phyloP scores from a whole-genome alignment of 2,888 invertebrate species.

The Tenthredo distinguenda region DNA sequence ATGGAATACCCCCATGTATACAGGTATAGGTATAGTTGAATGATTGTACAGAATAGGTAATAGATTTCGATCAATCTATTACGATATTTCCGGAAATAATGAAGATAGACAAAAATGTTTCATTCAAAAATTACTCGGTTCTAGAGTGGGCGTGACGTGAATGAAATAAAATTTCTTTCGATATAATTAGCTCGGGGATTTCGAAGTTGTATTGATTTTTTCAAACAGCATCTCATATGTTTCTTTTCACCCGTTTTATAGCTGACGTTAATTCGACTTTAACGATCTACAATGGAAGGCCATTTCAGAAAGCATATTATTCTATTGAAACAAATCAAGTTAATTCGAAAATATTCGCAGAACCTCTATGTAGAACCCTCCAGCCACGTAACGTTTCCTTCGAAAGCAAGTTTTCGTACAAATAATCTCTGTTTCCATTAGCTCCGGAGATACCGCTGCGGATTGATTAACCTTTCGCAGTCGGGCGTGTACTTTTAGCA shows the following conservation, averaged over 20 bases:
- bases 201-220: neutral
- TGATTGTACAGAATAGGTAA: neutral
- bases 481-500: too few relatives aligned
- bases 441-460: neutral
- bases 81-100: neutral
- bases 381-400: neutral
- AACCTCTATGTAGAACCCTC: neutral
- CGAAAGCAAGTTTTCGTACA: neutral
- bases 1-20: neutral
- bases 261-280: neutral
- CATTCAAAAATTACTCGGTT: neutral
- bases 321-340: neutral
- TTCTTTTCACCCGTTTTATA: constrained; percentile 1
- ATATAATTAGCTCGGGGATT: neutral
- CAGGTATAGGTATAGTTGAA: neutral
- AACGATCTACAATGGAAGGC: neutral
- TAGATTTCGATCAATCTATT: neutral
- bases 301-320: constrained; percentile 5
- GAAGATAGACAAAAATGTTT: neutral
- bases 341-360: neutral
- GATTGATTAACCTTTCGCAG: neutral
- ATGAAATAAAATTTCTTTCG: neutral
- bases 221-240: neutral
- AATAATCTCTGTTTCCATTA: neutral
- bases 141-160: neutral